phyloP scores from a whole-genome alignment of 2,113 vertebrate species.

The Melozone crissalis region DNA sequence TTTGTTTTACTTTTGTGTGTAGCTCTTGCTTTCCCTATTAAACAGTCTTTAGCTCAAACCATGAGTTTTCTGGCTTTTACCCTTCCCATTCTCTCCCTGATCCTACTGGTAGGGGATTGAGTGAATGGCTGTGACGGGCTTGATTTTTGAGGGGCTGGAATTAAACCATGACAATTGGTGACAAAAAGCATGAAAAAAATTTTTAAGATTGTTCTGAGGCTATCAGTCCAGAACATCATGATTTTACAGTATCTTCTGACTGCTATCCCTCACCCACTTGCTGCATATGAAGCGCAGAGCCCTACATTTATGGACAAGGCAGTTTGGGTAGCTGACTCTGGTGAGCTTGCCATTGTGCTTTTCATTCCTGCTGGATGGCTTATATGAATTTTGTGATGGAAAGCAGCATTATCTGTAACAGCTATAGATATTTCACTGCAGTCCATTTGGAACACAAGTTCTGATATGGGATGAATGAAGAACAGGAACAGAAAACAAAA shows the following conservation, averaged over 20 bases:
- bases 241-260: neutral
- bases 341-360: neutral
- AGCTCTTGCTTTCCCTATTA: neutral
- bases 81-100: neutral
- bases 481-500: neutral
- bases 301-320: neutral
- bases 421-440: neutral
- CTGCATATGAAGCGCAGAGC: neutral
- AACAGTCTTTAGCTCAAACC: neutral
- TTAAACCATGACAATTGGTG: neutral
- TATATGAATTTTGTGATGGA: neutral
- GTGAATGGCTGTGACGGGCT: fast-evolving
- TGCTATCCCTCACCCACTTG: neutral
- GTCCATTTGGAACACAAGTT: neutral
- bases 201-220: neutral
- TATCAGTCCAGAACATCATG: neutral
- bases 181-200: neutral
- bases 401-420: neutral
- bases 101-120: neutral
- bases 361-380: neutral
- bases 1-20: neutral
- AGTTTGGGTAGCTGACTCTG: neutral
- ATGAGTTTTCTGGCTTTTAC: neutral
- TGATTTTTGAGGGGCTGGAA: neutral
- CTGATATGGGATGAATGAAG: neutral